Base-by-base conservation (phyloP, 2,888 invertebrate genomes). In the Rhyacophila evoluta region DNA sequence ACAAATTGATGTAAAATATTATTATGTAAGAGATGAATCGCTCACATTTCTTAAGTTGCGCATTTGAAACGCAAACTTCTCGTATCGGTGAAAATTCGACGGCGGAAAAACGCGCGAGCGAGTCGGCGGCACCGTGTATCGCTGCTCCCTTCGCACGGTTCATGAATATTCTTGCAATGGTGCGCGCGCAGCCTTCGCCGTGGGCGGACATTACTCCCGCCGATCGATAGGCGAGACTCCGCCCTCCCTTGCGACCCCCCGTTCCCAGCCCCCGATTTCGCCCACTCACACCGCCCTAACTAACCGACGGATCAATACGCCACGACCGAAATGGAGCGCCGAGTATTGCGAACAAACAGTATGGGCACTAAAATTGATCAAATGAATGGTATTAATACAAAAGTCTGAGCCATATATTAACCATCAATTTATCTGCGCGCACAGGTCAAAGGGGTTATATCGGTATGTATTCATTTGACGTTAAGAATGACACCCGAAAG, bases 241-340 rank as follows among this genome's bases (percentile, higher is more conserved):
- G 75, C 74, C 74, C 33, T 75, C 69, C 15, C 70, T 11, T 37
- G 77, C 79, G 67, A 69, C 71, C 55, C 33, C 83, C 84, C 81
- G 69, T 74, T 70, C 77, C 79, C 41, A 69, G 85, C 86, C 84
- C 83, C 86, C 83, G 87, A 88, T 88, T 88, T 88, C 79, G 78
- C 82, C 78, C 83, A 79, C 84, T 84, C 89, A 87, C 88, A 88
- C 83, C 55, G 55, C 55, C 55, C 55, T 19, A 25, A 55, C 55
- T 55, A 12, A 25, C 55, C 55, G 19, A 19, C 55, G 55, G 55
- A 55, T 55, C 55, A 55, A 55, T 55, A 55, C 55, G 55, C 55
- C 55, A 55, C 55, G 55, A 55, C 55, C 55, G 55, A 55, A 55
- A 55, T 55, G 55, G 55, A 55, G 25, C 55, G 25, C 55, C 1